phyloP scores from a whole-genome alignment of 2,113 vertebrate genomes.

The Neolamprologus cancellatus region DNA sequence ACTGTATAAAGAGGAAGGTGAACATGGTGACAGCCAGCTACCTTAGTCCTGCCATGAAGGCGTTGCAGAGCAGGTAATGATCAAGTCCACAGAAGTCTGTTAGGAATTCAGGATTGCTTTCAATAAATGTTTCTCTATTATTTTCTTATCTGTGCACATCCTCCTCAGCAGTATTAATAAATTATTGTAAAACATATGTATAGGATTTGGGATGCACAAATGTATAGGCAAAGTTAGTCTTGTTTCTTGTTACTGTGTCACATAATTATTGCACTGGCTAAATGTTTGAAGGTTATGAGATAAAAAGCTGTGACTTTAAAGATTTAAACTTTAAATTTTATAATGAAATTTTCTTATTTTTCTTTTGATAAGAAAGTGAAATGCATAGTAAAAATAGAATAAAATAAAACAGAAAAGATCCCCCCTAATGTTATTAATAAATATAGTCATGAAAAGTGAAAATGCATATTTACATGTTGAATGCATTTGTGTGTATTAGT shows the following conservation, averaged over 20 bases:
- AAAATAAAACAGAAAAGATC: neutral
- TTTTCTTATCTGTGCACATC: neutral
- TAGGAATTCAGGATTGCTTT: neutral
- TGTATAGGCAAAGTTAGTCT: too few species aligned
- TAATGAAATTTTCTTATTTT: neutral
- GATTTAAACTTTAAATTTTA: neutral
- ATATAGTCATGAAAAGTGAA: neutral
- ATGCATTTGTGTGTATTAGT: constrained; percentile 47
- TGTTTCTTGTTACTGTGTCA: neutral
- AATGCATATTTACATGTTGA: neutral
- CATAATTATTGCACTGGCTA: neutral
- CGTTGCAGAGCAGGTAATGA: constrained; percentile 83
- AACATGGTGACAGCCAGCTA: constrained; percentile 96
- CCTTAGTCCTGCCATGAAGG: constrained; percentile 85
- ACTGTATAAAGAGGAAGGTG: constrained; percentile 85
- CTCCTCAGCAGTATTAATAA: neutral
- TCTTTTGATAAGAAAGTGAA: neutral
- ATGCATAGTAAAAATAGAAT: neutral
- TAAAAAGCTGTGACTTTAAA: neutral
- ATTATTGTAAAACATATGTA: neutral
- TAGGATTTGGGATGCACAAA: neutral
- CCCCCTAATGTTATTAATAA: neutral
- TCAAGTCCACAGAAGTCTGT: neutral
- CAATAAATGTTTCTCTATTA: neutral
- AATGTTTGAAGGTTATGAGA: neutral